These are phyloP conservation scores for Cantharis lateralis DNA, from an alignment of 2,888 invertebrate species.

Conservation along the genomic window DNA sequence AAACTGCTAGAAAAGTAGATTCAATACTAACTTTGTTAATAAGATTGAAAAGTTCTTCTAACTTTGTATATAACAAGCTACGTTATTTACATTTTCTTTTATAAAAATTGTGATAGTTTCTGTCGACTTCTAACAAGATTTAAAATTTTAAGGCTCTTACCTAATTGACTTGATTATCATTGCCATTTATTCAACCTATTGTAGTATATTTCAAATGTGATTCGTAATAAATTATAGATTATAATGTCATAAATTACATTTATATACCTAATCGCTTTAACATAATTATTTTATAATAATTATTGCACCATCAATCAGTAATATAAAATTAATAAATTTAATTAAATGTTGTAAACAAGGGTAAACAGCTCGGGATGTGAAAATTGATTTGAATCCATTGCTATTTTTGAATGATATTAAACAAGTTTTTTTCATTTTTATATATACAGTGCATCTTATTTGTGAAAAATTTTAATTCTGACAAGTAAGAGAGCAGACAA, in stretches of 20 bases:
- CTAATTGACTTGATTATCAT: background rate
- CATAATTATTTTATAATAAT: background rate
- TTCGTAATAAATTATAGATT: background rate
- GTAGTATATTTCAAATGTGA: background rate
- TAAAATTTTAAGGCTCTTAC: constrained; percentile 12
- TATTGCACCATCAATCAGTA: background rate
- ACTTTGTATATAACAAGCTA: constrained; percentile 32
- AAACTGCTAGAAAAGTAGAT: constrained; percentile 48
- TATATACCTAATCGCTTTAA: background rate
- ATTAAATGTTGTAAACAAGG: background rate
- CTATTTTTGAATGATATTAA: too few relatives aligned
- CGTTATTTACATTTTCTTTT: constrained; percentile 34
- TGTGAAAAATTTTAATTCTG: too few relatives aligned
- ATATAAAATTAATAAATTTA: background rate
- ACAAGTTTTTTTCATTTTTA: too few relatives aligned
- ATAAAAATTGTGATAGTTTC: constrained; percentile 28
- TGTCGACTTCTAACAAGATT: constrained; percentile 24
- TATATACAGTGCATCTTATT: too few relatives aligned
- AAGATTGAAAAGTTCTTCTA: constrained; percentile 51
- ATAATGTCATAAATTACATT: background rate
- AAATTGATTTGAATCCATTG: background rate
- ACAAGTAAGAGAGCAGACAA: too few relatives aligned
- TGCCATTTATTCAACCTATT: background rate
- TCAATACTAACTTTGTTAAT: constrained; percentile 51
- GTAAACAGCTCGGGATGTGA: background rate